Base-by-base conservation (phyloP, 2,797 vertebrate species). In the Sebastes taczanowskii region DNA sequence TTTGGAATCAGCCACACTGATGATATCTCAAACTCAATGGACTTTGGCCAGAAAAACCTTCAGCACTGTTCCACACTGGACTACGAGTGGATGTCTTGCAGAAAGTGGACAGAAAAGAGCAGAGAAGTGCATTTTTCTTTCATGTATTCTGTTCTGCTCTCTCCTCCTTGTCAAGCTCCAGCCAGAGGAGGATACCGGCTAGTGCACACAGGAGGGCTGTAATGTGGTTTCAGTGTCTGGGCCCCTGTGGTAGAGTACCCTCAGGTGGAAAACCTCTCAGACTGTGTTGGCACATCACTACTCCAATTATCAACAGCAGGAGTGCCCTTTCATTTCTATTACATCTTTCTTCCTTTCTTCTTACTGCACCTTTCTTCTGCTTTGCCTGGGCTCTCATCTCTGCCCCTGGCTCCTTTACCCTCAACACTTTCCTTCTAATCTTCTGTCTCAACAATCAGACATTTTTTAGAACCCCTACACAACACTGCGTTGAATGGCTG, bases 251-350 rank as follows among this genome's bases (percentile, higher is more conserved):
- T 91, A 85, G 49, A 66, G 74, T 88, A 87, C 81, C 90, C 88
- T 90, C 81, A 80, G 88, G 89, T 93, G 77, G 84, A 90, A 92
- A 91, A 89, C 86, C 88, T 91, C 86, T 94, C 88, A 90, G 85
- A 88, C 73, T 80, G 79, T 83, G 84, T 83, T 90, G 88, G 87
- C 88, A 87, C 86, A 91, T 89, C 87, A 89, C 80, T 73, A 74
- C 86, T 90, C 87, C 93, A 94, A 92, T 93, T 94, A 94, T 88
- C 90, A 89, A 91, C 88, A 91, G 84, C 88, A 91, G 86, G 88
- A 92, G 89, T 85, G 86, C 69, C 88, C 89, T 91, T 94, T 94
- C 81, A 86, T 92, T 93, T 90, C 85, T 83, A 83, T 87, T 87
- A 85, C 79, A 81, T 89, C 80, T 88, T 75, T 85, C 86, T 80